Evolutionary conservation across 2,113 vertebrate species (phyloP), one percentile per base, ranked within the genome.

Genomic region (Emydocephalus ijimae): DNA sequence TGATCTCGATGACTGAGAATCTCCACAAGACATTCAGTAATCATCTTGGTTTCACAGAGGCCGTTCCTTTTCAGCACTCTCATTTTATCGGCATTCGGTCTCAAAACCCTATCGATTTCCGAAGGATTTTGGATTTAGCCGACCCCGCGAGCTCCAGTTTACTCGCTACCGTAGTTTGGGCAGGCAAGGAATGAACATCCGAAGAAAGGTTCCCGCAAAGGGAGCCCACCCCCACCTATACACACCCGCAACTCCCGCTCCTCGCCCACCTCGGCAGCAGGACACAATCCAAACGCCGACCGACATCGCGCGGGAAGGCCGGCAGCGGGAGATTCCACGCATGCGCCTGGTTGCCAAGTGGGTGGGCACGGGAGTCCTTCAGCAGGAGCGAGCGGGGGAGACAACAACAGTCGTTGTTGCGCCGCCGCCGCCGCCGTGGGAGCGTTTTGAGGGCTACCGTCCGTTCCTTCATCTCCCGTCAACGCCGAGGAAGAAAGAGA

Each of bases 281-380:
- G 45, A 85, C 74, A 64, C 92, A 54, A 26, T 23, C 15, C 54
- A 88, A 54, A 81, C 85, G 90, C 56, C 57, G 9, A 52, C 20
- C 15, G n/a, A 15, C 48, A 52, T 29, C 52, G 50, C 0, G 93
- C 93, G 90, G 93, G 93, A 93, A 93, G 92, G 90, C 92, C 88
- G 59, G 91, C n/a, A n/a, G 45, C 7, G 90, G 93, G 93, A 91
- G 91, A 34, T 26, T 56, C 14, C 43, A 95, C 97, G 97, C 96
- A 96, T 95, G 97, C 97, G 96, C 96, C 45, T 8, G 54, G 87
- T 88, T 24, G 88, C 94, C 92, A 74, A 85, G 69, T 50, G 85
- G 89, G 93, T 91, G 34, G 92, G 87, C 87, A 90, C 90, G 54
- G 6, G 92, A 94, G 92, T 88, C 91, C 43, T 93, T 87, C 90